These are phyloP conservation scores for Oryzias dopingdopingensis DNA, from an alignment of 2,797 vertebrate species.

Conservation along the genomic window DNA sequence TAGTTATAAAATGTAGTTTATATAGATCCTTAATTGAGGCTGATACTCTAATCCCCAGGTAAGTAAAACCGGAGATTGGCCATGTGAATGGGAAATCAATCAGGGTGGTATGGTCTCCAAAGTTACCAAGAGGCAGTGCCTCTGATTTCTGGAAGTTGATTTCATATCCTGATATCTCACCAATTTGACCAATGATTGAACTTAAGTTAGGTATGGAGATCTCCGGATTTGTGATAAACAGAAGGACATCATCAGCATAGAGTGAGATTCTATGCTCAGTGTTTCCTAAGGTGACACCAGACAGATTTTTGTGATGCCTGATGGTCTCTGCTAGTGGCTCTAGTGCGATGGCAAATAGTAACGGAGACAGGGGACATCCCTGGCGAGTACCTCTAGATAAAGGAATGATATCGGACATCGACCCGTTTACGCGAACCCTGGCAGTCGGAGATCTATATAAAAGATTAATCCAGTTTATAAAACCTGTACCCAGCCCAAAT, in stretches of 20 bases:
- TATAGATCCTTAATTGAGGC: background rate
- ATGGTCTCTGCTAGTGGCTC: too few species aligned
- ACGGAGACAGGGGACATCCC: background rate
- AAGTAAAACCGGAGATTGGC: background rate
- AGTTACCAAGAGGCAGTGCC: background rate
- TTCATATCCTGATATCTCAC: too few species aligned
- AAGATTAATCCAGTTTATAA: background rate
- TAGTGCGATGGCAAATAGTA: background rate
- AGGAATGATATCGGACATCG: too few species aligned
- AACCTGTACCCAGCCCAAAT: background rate
- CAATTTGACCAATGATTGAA: too few species aligned
- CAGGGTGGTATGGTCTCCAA: background rate
- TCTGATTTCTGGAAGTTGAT: background rate
- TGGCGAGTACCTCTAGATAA: background rate
- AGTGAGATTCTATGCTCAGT: background rate
- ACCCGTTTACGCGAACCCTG: rapidly evolving
- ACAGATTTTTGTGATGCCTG: background rate
- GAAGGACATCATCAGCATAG: background rate
- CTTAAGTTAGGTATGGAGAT: too few species aligned
- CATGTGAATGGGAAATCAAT: background rate
- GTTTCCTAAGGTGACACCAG: background rate
- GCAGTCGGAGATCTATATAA: background rate
- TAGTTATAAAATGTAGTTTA: background rate
- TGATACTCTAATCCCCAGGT: background rate
- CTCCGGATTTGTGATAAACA: background rate